A percentile compares a stretch with the other conserved stretches of the same genome.
These are phyloP conservation scores for Zootoca vivipara DNA, from an alignment of 2,113 vertebrate species.

Conservation along the genomic window DNA sequence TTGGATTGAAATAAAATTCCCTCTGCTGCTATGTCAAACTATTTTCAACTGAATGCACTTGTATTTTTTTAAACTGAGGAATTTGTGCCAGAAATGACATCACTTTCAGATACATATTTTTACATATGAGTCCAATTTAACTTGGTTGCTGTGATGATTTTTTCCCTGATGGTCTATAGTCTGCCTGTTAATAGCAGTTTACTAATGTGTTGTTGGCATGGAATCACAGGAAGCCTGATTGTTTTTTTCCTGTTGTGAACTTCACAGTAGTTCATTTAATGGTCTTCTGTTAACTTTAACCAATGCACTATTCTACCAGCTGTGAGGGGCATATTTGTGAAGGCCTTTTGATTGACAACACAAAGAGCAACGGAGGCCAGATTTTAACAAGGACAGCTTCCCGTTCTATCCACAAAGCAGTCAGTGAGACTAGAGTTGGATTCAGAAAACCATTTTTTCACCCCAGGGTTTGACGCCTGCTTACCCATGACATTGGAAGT, in stretches of 20 bases:
- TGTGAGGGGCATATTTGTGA: background rate
- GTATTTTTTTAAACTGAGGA: slow-evolving; percentile 27
- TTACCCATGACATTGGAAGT: background rate
- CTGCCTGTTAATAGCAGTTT: slow-evolving; percentile 44
- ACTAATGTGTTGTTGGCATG: slow-evolving; percentile 39
- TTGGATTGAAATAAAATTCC: slow-evolving; percentile 43
- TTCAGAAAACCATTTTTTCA: background rate
- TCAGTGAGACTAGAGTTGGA: background rate
- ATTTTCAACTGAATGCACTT: slow-evolving; percentile 42
- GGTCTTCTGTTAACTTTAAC: background rate
- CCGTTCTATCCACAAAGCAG: background rate
- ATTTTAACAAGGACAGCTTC: background rate
- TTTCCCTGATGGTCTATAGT: slow-evolving; percentile 1
- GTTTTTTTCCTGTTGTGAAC: slow-evolving; percentile 14
- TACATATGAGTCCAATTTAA: slow-evolving; percentile 46
- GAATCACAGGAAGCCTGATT: slow-evolving; percentile 3
- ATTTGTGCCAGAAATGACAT: slow-evolving; percentile 55
- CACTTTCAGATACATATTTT: slow-evolving; percentile 25
- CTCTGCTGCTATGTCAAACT: slow-evolving; percentile 34
- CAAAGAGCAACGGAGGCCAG: background rate
- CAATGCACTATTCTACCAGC: background rate
- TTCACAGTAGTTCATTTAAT: background rate
- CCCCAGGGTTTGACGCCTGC: background rate
- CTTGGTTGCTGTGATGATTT: slow-evolving; percentile 44
- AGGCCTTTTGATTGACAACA: background rate